phyloP scores from a whole-genome alignment of 2,113 vertebrate species.

The Eupsittula cactorum region DNA sequence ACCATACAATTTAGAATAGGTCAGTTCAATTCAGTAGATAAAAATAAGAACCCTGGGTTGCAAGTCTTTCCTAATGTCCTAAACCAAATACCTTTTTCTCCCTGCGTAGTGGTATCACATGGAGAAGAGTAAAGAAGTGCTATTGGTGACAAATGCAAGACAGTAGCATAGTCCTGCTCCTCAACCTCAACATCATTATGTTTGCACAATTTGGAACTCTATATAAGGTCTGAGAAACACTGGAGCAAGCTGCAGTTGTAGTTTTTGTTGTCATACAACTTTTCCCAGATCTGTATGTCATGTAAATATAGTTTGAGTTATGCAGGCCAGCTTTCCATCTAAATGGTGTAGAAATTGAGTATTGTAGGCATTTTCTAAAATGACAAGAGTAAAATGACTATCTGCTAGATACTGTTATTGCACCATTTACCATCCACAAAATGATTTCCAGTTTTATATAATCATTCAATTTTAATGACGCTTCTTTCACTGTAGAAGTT shows the following conservation, averaged over 20 bases:
- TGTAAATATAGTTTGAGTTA: neutral
- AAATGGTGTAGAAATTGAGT: neutral
- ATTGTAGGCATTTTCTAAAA: neutral
- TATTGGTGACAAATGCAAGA: neutral
- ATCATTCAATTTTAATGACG: neutral
- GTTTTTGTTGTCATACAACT: neutral
- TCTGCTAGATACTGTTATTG: neutral
- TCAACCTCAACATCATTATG: neutral
- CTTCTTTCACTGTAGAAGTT: neutral
- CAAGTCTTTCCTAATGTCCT: neutral
- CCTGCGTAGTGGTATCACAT: neutral
- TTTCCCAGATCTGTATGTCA: neutral
- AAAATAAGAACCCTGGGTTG: neutral
- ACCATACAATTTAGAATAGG: neutral
- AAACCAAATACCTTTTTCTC: neutral
- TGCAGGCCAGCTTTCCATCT: neutral
- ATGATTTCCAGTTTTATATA: conserved; percentile 6
- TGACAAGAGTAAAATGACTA: neutral
- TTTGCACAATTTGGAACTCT: neutral
- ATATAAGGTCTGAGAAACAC: neutral
- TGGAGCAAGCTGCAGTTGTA: neutral
- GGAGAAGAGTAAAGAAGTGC: neutral
- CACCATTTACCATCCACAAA: neutral
- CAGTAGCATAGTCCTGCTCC: neutral
- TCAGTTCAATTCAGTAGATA: neutral